Conservation (phyloP, 2,888 invertebrate genomes). For the Trissolcus japonicus region DNA sequence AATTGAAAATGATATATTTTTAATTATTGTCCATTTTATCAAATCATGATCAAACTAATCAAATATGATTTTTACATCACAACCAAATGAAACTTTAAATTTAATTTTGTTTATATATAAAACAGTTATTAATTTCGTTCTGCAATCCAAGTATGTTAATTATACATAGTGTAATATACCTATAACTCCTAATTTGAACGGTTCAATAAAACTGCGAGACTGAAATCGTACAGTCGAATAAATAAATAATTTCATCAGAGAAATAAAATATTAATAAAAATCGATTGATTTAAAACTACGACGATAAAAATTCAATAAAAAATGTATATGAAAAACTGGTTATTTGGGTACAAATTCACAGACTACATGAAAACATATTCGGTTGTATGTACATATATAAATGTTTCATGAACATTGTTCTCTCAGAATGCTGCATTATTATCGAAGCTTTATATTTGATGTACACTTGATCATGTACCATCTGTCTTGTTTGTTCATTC, state of each 20-base stretch:
- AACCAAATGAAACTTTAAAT: too few relatives aligned
- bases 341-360: conserved; percentile 45
- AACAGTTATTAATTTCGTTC: neutral
- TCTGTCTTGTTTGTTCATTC: conserved; percentile 59
- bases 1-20: neutral
- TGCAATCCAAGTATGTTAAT: too few relatives aligned
- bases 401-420: conserved; percentile 54
- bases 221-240: too few relatives aligned
- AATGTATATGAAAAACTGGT: conserved; percentile 17
- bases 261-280: neutral
- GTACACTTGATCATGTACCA: conserved; percentile 57
- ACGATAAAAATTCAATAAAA: neutral
- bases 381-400: conserved; percentile 56
- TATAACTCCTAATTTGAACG: too few relatives aligned
- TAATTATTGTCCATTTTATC: too few relatives aligned
- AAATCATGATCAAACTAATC: too few relatives aligned
- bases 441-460: conserved; percentile 56
- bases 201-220: too few relatives aligned
- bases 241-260: too few relatives aligned
- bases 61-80: neutral
- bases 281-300: neutral
- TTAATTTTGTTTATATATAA: neutral
- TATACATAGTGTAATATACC: neutral
- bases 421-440: conserved; percentile 56
- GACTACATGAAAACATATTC: conserved; percentile 57